Conservation (phyloP, 2,888 invertebrate genomes). For the Caenorhabditis zanzibari region DNA sequence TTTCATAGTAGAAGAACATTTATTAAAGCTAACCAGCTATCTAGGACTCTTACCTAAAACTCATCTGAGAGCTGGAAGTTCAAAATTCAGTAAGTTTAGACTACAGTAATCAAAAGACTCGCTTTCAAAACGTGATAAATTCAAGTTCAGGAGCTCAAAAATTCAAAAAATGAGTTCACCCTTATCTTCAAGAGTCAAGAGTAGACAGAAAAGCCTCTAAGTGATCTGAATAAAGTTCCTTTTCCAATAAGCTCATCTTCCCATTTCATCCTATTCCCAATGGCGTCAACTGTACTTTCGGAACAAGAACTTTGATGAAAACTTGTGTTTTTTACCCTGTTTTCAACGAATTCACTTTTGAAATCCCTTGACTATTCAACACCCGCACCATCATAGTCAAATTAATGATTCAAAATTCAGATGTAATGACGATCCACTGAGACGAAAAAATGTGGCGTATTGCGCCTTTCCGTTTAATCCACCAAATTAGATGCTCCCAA, state of each 20-base stretch:
- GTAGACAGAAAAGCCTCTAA: conserved; percentile 11
- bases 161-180: not conserved
- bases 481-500: conserved; percentile 20
- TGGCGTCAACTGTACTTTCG: conserved; percentile 21
- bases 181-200: not conserved
- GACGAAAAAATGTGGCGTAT: not conserved
- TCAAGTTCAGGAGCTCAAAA: not conserved
- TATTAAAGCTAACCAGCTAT: too few relatives aligned
- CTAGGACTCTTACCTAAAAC: too few relatives aligned
- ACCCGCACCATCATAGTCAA: not conserved
- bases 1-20: too few relatives aligned
- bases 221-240: conserved; percentile 7
- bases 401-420: not conserved
- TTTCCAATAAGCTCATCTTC: not conserved
- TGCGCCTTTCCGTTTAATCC: conserved; percentile 53
- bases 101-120: not conserved
- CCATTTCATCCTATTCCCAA: not conserved
- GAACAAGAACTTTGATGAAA: not conserved
- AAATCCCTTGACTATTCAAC: conserved; percentile 6
- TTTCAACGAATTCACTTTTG: conserved; percentile 1
- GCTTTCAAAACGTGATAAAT: not conserved
- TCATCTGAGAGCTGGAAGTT: too few relatives aligned
- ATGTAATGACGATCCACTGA: conserved; percentile 22
- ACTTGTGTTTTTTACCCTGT: not conserved
- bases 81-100: too few relatives aligned